phyloP scores from a whole-genome alignment of 1,140 invertebrate genomes.

The Drosophila bocqueti region DNA sequence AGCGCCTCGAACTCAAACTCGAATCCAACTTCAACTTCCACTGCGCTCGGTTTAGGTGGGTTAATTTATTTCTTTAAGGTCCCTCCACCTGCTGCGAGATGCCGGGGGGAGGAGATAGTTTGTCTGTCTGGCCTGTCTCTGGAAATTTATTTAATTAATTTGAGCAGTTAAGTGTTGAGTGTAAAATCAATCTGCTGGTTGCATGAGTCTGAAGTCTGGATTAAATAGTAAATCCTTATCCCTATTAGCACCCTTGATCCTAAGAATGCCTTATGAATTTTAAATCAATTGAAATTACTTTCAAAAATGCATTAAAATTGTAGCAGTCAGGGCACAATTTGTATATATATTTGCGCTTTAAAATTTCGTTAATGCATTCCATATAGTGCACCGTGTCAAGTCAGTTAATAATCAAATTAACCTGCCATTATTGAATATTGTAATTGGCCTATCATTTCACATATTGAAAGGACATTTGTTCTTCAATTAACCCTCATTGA shows the following conservation, averaged over 20 bases:
- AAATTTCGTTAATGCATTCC: background rate
- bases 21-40: conserved; percentile 27
- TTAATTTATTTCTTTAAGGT: conserved; percentile 67
- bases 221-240: background rate
- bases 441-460: conserved; percentile 27
- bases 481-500: conserved; percentile 27
- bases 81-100: conserved; percentile 12
- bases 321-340: no score
- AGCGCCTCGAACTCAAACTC: conserved; percentile 54
- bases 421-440: conserved; percentile 3
- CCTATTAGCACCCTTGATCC: background rate
- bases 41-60: conserved; percentile 34
- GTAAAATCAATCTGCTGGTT: conserved; percentile 55
- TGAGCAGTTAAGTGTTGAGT: conserved; percentile 49
- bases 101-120: background rate
- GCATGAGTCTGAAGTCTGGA: background rate
- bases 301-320: background rate
- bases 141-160: conserved; percentile 74
- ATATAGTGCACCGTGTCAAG: background rate
- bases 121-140: conserved; percentile 13
- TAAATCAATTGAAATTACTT: background rate
- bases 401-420: conserved; percentile 12
- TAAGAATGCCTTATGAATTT: background rate
- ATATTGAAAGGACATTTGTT: conserved; percentile 19
- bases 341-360: background rate